These are phyloP conservation scores for Rhadina sibilatrix DNA, from an alignment of 2,113 vertebrate species.

Conservation along the genomic window DNA sequence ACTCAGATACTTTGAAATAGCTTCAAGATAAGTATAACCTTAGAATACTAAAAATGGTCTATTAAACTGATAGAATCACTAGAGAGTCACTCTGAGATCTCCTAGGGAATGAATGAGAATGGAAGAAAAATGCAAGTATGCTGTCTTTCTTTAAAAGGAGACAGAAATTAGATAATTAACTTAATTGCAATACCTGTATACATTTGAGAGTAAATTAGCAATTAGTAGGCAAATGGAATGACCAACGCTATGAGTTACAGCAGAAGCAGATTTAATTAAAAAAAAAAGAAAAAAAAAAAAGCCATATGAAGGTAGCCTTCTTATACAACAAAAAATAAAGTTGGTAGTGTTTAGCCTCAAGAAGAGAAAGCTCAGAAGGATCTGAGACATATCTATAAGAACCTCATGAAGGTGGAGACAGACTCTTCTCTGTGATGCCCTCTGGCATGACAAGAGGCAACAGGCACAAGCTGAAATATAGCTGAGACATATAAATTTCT, in stretches of 20 bases:
- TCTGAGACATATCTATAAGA: neutral
- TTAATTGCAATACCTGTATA: neutral
- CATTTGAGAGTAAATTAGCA: neutral
- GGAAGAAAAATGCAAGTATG: neutral
- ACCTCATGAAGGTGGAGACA: neutral
- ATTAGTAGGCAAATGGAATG: neutral
- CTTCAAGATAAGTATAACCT: neutral
- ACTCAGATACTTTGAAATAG: neutral
- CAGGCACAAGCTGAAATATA: neutral
- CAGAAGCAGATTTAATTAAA: neutral
- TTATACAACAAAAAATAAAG: neutral
- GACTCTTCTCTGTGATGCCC: neutral
- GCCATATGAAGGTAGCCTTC: neutral
- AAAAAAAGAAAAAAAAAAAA: neutral
- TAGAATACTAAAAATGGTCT: neutral
- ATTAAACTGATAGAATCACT: neutral
- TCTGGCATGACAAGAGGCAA: neutral
- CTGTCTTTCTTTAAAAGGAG: neutral
- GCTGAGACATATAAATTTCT: neutral
- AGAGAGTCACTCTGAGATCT: neutral
- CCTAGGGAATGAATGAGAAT: neutral
- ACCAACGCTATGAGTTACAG: neutral
- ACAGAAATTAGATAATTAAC: neutral
- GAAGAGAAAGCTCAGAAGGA: neutral
- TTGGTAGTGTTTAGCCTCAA: neutral